Percentiles rank a stretch among this genome's conserved stretches.
Conservation (phyloP, 23 tunicate species). For the Ascidia mentula region DNA sequence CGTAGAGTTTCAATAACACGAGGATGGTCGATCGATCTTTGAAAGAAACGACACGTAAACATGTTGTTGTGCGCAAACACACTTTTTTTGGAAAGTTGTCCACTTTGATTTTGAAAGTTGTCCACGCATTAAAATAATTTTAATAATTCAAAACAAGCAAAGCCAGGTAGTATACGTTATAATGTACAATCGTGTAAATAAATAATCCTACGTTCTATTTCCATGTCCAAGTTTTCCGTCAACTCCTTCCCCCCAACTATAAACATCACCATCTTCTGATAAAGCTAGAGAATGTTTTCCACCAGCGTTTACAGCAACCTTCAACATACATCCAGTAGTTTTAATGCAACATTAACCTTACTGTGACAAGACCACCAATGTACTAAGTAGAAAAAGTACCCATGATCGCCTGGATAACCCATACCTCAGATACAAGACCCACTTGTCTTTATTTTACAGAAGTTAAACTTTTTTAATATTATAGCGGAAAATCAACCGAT, state of each 20-base stretch:
- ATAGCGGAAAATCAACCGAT: too few relatives aligned
- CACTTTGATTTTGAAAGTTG: neutral
- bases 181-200: neutral
- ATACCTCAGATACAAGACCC: too few relatives aligned
- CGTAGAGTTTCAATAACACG: conserved; percentile 59
- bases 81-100: too few relatives aligned
- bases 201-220: conserved; percentile 46
- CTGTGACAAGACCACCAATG: too few relatives aligned
- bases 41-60: too few relatives aligned
- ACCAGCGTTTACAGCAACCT: conserved; percentile 85
- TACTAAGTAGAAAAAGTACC: too few relatives aligned
- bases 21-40: conserved; percentile 68
- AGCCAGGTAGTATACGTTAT: neutral
- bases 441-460: too few relatives aligned
- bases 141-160: neutral
- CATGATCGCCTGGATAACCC: too few relatives aligned
- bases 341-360: too few relatives aligned
- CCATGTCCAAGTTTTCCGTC: conserved; percentile 94
- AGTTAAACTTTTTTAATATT: too few relatives aligned
- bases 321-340: neutral
- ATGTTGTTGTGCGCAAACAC: too few relatives aligned
- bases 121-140: neutral
- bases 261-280: conserved; percentile 74
- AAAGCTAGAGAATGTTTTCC: conserved; percentile 80
- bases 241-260: conserved; percentile 92